These are phyloP conservation scores for Indicator indicator DNA, from an alignment of 2,113 vertebrate species.

Conservation along the genomic window DNA sequence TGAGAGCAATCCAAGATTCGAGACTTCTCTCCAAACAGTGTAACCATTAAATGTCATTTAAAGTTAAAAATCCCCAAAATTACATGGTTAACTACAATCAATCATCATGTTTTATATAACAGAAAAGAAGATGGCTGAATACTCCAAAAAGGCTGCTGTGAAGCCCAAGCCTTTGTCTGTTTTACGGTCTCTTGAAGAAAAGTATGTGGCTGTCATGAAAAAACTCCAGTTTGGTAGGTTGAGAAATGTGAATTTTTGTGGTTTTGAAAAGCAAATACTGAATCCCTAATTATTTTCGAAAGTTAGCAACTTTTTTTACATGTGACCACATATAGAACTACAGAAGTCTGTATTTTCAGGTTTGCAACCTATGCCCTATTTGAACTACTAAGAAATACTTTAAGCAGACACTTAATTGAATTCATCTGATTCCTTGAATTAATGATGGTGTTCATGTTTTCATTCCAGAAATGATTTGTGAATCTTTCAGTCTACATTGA, in stretches of 20 bases:
- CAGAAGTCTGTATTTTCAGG: neutral
- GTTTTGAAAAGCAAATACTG: neutral
- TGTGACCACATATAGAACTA: too few species aligned
- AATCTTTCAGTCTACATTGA: neutral
- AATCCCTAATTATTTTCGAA: neutral
- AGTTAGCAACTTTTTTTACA: neutral
- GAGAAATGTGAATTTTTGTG: neutral
- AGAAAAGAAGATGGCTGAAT: conserved; percentile 97
- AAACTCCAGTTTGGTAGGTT: conserved; percentile 97
- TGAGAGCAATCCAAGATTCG: neutral
- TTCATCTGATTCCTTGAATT: too few species aligned
- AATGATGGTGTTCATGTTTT: neutral
- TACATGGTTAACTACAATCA: neutral
- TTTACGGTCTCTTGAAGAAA: conserved; percentile 94
- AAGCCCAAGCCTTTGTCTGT: conserved; percentile 92
- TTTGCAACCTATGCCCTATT: neutral
- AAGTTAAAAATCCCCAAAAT: neutral
- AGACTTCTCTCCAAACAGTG: neutral
- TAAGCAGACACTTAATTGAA: neutral
- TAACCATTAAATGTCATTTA: neutral
- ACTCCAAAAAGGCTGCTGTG: conserved; percentile 85
- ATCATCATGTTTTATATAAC: conserved; percentile 28
- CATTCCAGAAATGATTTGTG: neutral
- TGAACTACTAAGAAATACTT: neutral
- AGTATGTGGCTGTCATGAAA: conserved; percentile 96